Evolutionary conservation across 2,113 vertebrate genomes (phyloP).

Genomic region (Sinosuthora webbiana): DNA sequence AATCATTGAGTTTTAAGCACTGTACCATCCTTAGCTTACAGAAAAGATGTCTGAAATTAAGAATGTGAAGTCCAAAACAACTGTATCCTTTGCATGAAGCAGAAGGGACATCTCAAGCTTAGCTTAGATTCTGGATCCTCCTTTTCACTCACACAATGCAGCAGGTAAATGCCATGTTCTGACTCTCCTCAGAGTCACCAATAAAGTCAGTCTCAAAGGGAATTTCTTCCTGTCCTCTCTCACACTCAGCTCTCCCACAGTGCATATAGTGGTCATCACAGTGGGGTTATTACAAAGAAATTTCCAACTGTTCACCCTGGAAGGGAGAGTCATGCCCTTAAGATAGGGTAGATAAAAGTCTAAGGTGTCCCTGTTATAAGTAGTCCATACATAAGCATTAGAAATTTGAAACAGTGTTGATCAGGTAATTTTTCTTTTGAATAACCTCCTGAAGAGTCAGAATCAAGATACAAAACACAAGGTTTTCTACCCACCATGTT

Average conservation of each 20-base stretch:
- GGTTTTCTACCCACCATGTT: fast-evolving
- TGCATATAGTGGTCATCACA: background rate
- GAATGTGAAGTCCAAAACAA: background rate
- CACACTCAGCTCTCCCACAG: background rate
- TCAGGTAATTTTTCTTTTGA: background rate
- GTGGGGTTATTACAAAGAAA: background rate
- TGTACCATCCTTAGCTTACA: background rate
- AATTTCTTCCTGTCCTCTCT: background rate
- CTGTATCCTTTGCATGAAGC: background rate
- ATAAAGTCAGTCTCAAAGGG: background rate
- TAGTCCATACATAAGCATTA: background rate
- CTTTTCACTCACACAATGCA: background rate
- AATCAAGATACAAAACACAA: background rate
- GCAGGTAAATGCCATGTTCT: background rate
- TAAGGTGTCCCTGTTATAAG: background rate
- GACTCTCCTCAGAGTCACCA: background rate
- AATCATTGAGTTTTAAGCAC: background rate
- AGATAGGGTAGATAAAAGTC: background rate
- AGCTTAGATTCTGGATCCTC: background rate
- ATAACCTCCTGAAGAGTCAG: background rate
- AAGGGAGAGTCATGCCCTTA: background rate
- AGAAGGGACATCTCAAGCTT: background rate
- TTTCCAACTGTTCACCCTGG: background rate
- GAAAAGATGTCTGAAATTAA: background rate
- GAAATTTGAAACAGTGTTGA: background rate